Evolutionary conservation across 2,797 vertebrate genomes (phyloP).

Genomic region (Helostoma temminkii): DNA sequence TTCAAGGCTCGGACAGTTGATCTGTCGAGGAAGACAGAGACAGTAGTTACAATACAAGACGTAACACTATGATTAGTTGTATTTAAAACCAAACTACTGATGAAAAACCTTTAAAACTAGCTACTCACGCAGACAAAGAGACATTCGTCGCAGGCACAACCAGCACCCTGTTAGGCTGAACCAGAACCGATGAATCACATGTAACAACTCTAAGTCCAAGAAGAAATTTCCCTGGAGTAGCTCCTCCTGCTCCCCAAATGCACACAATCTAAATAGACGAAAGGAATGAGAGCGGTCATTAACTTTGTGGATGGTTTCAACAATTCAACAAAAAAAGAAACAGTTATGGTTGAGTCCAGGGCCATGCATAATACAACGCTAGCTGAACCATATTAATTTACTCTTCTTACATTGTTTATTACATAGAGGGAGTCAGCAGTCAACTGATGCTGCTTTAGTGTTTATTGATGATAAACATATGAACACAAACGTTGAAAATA

Average conservation of each 20-base stretch:
- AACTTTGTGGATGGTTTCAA: background rate
- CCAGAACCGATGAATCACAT: conserved; percentile 93
- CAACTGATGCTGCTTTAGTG: too few species aligned
- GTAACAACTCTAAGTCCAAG: conserved; percentile 95
- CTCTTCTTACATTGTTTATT: too few species aligned
- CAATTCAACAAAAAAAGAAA: background rate
- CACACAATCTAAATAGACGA: conserved; percentile 90
- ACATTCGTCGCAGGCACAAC: conserved; percentile 96
- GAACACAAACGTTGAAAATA: too few species aligned
- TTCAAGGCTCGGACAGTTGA: conserved; percentile 96
- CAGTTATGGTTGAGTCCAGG: too few species aligned
- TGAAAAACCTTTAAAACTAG: background rate
- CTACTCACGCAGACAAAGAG: conserved; percentile 95
- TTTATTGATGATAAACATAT: too few species aligned
- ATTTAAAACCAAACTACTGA: background rate
- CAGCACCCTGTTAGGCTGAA: conserved; percentile 94
- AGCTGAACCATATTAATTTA: too few species aligned
- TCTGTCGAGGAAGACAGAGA: conserved; percentile 76
- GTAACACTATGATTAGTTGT: background rate
- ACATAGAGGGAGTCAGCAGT: too few species aligned
- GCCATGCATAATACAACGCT: too few species aligned
- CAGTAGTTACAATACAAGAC: background rate
- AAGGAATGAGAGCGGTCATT: background rate
- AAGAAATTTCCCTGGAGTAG: conserved; percentile 97
- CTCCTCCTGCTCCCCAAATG: conserved; percentile 98